Percentiles rank a stretch among this genome's conserved stretches.
These are phyloP conservation scores for Rhinoderma darwinii DNA, from an alignment of 2,113 vertebrate genomes.

Conservation along the genomic window DNA sequence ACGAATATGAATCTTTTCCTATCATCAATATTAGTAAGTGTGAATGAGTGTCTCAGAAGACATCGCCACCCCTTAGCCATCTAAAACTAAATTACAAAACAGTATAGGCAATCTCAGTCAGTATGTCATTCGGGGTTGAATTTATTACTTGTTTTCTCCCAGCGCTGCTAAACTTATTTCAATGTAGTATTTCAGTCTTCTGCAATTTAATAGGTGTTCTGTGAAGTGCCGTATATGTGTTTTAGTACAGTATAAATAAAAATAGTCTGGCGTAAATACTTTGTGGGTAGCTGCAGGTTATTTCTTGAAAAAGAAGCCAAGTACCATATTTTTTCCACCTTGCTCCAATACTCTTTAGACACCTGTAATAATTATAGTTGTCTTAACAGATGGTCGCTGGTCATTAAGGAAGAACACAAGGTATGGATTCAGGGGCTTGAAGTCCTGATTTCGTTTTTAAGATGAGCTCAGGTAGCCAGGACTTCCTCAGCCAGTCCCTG, in stretches of 20 bases:
- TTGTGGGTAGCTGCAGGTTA: slow-evolving; percentile 22
- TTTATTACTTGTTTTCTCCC: slow-evolving; percentile 42
- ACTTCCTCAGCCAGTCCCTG: slow-evolving; percentile 46
- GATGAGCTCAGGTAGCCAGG: slow-evolving; percentile 54
- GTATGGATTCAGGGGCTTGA: slow-evolving; percentile 46
- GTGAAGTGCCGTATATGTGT: slow-evolving; percentile 34
- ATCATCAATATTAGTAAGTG: background rate
- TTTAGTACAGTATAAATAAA: slow-evolving; percentile 55
- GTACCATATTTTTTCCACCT: slow-evolving; percentile 51
- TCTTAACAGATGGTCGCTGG: slow-evolving; percentile 57
- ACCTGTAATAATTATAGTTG: slow-evolving; percentile 59
- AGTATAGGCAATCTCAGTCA: slow-evolving; percentile 9
- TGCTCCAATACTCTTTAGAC: slow-evolving; percentile 53
- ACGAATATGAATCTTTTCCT: background rate
- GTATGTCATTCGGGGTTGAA: slow-evolving; percentile 1
- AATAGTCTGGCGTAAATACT: slow-evolving; percentile 32
- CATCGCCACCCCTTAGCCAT: background rate
- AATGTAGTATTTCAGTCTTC: slow-evolving; percentile 42
- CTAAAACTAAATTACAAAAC: slow-evolving; percentile 35
- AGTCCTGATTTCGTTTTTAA: slow-evolving; percentile 44
- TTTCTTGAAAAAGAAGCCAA: slow-evolving; percentile 49
- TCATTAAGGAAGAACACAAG: slow-evolving; percentile 55
- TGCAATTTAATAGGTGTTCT: slow-evolving; percentile 42
- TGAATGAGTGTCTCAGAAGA: background rate
- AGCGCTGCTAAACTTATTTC: slow-evolving; percentile 29